Conservation (phyloP, 2,888 invertebrate species). For the Drosophila ezoana region DNA sequence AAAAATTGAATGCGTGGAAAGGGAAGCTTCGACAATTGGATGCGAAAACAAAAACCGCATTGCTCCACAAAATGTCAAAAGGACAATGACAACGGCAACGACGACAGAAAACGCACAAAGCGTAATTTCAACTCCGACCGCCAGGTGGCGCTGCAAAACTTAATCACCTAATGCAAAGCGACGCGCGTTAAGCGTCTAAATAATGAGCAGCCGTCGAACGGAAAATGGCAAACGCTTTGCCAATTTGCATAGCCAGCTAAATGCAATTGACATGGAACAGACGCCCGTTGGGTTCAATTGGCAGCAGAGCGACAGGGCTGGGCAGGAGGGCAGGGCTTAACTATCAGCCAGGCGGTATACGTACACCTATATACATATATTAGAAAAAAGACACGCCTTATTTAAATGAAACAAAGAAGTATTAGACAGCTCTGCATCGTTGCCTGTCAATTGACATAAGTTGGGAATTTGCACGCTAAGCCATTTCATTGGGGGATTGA, state of each 20-base stretch:
- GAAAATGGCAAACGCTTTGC: slow-evolving; percentile 52
- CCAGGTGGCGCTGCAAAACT: slow-evolving; percentile 66
- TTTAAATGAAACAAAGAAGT: slow-evolving; percentile 62
- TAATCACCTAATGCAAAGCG: slow-evolving; percentile 72
- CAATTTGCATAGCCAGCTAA: slow-evolving; percentile 69
- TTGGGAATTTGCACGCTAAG: slow-evolving; percentile 68
- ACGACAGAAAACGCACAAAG: slow-evolving; percentile 25
- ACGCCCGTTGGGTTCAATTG: not conserved
- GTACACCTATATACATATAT: slow-evolving; percentile 15
- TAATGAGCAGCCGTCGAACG: slow-evolving; percentile 61
- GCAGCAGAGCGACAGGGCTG: too few relatives aligned
- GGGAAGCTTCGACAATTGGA: slow-evolving; percentile 32
- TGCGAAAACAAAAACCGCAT: slow-evolving; percentile 53
- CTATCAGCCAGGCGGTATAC: slow-evolving; percentile 33
- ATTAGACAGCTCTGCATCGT: slow-evolving; percentile 55
- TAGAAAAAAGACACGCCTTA: slow-evolving; percentile 29
- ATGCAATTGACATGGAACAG: slow-evolving; percentile 68
- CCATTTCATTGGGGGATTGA: slow-evolving; percentile 64
- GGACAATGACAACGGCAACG: slow-evolving; percentile 4
- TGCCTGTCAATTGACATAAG: slow-evolving; percentile 70
- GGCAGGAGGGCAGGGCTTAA: slow-evolving; percentile 40
- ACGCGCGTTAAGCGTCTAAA: slow-evolving; percentile 73
- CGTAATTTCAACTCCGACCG: slow-evolving; percentile 53
- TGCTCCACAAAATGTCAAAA: slow-evolving; percentile 50
- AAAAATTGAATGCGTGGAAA: slow-evolving; percentile 24